These are phyloP conservation scores for Nymphalis polychloros DNA, from an alignment of 2,888 invertebrate species.

Conservation along the genomic window DNA sequence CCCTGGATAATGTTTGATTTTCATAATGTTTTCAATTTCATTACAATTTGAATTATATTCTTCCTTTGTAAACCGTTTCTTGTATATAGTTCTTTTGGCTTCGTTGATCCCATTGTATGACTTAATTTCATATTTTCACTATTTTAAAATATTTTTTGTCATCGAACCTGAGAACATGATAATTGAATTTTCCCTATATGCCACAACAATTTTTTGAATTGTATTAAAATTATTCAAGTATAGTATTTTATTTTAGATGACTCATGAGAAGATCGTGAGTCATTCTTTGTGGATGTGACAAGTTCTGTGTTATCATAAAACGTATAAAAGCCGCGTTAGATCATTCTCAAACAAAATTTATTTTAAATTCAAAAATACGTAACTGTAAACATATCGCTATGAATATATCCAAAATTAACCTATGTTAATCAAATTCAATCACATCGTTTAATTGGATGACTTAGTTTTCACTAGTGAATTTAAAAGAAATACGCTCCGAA, in stretches of 20 bases:
- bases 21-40: slow-evolving; percentile 81
- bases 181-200: slow-evolving; percentile 13
- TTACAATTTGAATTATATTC: slow-evolving; percentile 32
- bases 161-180: slow-evolving; percentile 8
- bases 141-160: not conserved
- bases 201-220: slow-evolving; percentile 24
- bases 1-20: slow-evolving; percentile 92
- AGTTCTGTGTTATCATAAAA: not conserved
- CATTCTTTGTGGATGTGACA: not conserved
- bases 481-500: slow-evolving; percentile 28
- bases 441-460: not conserved
- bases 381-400: not conserved
- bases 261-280: slow-evolving; percentile 2
- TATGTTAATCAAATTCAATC: no score
- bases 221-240: not conserved
- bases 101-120: slow-evolving; percentile 26
- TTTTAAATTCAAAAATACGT: not conserved
- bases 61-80: slow-evolving; percentile 39
- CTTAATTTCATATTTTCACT: slow-evolving; percentile 7
- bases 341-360: not conserved
- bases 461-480: slow-evolving; percentile 26
- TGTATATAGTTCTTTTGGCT: slow-evolving; percentile 18
- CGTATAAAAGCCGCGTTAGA: not conserved
- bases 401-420: no score
- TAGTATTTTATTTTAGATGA: not conserved